Evolutionary conservation across 2,888 invertebrate genomes (phyloP).

Genomic region (Dasypogon diadema): DNA sequence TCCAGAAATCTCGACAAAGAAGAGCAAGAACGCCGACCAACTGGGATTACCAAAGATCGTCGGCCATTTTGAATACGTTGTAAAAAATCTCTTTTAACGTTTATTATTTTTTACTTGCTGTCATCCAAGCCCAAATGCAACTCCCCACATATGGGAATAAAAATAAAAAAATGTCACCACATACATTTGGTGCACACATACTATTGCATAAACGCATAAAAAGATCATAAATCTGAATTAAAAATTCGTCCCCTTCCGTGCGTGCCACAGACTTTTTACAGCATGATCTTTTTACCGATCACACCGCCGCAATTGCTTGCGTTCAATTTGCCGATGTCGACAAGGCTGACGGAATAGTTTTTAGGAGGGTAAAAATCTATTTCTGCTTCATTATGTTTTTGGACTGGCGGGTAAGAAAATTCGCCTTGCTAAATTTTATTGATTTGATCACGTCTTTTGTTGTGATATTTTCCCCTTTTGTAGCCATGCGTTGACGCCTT

Average conservation of each 20-base stretch:
- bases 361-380: not conserved
- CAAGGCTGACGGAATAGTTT: too few species aligned
- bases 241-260: conserved; percentile 37
- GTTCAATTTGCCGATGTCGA: not conserved
- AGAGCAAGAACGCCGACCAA: not conserved
- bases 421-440: conserved; percentile 29
- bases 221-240: conserved; percentile 54
- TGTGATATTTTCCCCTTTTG: conserved; percentile 5
- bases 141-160: conserved; percentile 13
- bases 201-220: conserved; percentile 47
- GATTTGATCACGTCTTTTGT: conserved; percentile 36
- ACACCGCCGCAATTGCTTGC: not conserved
- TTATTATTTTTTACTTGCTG: conserved; percentile 1
- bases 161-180: conserved; percentile 22
- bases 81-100: not conserved
- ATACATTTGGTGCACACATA: conserved; percentile 18
- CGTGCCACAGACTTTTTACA: not conserved
- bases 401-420: not conserved
- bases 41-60: conserved; percentile 2
- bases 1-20: not conserved
- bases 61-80: conserved; percentile 45
- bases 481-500: conserved; percentile 8
- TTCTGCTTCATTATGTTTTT: not conserved
- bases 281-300: not conserved
- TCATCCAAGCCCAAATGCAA: not conserved